A percentile compares a stretch with the other conserved stretches of the same genome.
These are phyloP conservation scores for Scaptodrosophila lebanonensis DNA, from an alignment of 1,140 invertebrate genomes.

Conservation along the genomic window DNA sequence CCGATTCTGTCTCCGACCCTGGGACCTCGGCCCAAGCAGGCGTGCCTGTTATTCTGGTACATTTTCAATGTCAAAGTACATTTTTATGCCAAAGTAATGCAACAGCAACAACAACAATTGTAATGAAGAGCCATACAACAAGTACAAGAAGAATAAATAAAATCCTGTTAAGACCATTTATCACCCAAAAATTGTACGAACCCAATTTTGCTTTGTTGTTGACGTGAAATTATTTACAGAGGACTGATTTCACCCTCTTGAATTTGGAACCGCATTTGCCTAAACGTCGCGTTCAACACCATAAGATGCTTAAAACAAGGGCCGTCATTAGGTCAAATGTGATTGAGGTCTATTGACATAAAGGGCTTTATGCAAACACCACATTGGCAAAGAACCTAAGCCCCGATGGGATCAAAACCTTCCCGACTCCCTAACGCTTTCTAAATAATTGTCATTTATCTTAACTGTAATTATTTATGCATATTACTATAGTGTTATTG, in stretches of 20 bases:
- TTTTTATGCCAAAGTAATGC: conserved; percentile 69
- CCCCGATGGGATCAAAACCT: too few relatives aligned
- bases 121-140: conserved; percentile 36
- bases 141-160: conserved; percentile 43
- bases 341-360: too few relatives aligned
- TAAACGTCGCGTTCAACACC: conserved; percentile 30
- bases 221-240: conserved; percentile 71
- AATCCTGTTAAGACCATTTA: conserved; percentile 71
- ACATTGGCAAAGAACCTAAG: too few relatives aligned
- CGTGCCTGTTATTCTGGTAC: conserved; percentile 5
- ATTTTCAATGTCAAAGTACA: conserved; percentile 72
- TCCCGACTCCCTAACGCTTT: too few relatives aligned
- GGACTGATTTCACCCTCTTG: conserved; percentile 70
- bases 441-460: too few relatives aligned
- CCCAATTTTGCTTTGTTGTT: conserved; percentile 47
- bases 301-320: too few relatives aligned
- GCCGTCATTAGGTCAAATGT: too few relatives aligned
- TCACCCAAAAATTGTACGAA: conserved; percentile 61
- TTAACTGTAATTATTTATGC: too few relatives aligned
- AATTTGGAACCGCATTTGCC: conserved; percentile 57
- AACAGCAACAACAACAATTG: conserved; percentile 18
- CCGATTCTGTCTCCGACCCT: conserved; percentile 1
- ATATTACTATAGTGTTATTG: too few relatives aligned
- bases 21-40: too few relatives aligned
- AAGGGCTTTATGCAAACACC: too few relatives aligned